Conservation (phyloP, 2,888 invertebrate species). For the Coelopa pilipes region DNA sequence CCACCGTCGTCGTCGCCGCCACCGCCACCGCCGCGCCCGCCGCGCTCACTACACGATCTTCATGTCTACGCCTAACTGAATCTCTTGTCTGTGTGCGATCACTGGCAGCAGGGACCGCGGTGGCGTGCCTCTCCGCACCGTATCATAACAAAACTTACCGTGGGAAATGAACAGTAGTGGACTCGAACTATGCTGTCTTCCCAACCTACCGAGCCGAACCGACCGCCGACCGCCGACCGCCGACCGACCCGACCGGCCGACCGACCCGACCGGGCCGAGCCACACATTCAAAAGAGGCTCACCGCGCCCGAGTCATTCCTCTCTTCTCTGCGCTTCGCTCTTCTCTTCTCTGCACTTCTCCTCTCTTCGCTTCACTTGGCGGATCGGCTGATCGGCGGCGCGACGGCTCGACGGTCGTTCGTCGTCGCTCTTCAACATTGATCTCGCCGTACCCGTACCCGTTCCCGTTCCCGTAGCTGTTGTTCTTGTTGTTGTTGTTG, state of each 20-base stretch:
- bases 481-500: constrained; percentile 37
- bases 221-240: not conserved
- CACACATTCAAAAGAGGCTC: constrained; percentile 40
- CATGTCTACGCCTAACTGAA: constrained; percentile 27
- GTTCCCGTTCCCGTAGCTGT: constrained; percentile 39
- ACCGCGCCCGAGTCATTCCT: constrained; percentile 36
- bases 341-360: not conserved
- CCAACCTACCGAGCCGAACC: constrained; percentile 38
- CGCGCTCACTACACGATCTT: constrained; percentile 26
- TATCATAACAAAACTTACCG: constrained; percentile 52
- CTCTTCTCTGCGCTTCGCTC: constrained; percentile 36
- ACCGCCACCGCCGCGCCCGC: too few relatives aligned
- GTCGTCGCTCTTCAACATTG: constrained; percentile 42
- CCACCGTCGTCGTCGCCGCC: constrained; percentile 34
- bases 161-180: constrained; percentile 67
- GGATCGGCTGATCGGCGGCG: constrained; percentile 6
- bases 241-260: constrained; percentile 4
- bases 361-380: constrained; percentile 11
- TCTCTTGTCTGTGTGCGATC: constrained; percentile 46
- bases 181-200: constrained; percentile 19
- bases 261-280: not conserved
- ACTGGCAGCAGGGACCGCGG: constrained; percentile 24
- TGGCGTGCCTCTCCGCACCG: constrained; percentile 19
- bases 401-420: constrained; percentile 10
- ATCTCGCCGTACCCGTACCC: constrained; percentile 40